These are phyloP conservation scores for Eurytemora carolleeae DNA, from an alignment of 1,140 invertebrate genomes.

Conservation along the genomic window DNA sequence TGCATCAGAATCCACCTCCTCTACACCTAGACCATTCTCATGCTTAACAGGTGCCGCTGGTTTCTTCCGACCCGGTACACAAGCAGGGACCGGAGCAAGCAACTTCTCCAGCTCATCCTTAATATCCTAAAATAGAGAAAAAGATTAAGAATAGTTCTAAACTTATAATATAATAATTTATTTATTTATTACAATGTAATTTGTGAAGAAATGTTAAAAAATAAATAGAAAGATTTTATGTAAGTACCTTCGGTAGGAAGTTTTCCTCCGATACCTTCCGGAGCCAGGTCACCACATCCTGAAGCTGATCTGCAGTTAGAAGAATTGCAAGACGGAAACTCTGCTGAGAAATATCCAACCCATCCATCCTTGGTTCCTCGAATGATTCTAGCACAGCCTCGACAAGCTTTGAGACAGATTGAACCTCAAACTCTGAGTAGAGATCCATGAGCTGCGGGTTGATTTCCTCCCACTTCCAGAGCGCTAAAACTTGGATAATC, in stretches of 20 bases:
- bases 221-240: too few relatives aligned
- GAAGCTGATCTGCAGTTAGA: neutral
- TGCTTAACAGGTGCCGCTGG: conserved; percentile 16
- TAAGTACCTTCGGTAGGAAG: too few relatives aligned
- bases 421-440: conserved; percentile 51
- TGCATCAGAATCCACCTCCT: conserved; percentile 6
- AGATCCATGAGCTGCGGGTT: conserved; percentile 48
- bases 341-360: conserved; percentile 5
- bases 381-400: conserved; percentile 43
- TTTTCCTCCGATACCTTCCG: conserved; percentile 16
- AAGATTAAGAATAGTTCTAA: too few relatives aligned
- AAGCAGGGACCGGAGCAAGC: neutral
- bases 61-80: neutral
- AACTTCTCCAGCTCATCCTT: neutral
- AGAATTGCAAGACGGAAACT: neutral
- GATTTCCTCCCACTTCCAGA: conserved; percentile 57
- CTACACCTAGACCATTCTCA: too few relatives aligned
- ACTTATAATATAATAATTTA: too few relatives aligned
- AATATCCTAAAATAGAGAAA: conserved; percentile 5
- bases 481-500: conserved; percentile 70
- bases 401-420: conserved; percentile 45
- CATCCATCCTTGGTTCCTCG: too few relatives aligned
- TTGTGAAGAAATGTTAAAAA: too few relatives aligned
- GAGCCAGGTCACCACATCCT: conserved; percentile 13
- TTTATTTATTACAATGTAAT: too few relatives aligned